phyloP scores from a whole-genome alignment of 2,888 invertebrate genomes.

The Tubulanus polymorphus region DNA sequence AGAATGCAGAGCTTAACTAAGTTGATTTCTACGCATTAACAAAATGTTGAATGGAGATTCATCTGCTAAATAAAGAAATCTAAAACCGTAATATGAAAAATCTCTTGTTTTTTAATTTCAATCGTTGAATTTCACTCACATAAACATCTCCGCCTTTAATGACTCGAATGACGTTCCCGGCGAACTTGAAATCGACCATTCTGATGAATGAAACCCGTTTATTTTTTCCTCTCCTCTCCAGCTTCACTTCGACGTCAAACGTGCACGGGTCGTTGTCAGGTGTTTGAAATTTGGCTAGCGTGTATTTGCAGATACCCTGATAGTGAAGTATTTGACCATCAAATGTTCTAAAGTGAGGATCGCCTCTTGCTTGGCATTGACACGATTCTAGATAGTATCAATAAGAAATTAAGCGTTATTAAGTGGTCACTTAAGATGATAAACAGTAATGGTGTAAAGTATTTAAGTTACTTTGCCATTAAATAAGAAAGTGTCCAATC shows the following conservation, averaged over 20 bases:
- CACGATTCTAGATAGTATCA: constrained; percentile 12
- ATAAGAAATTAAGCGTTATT: too few relatives aligned
- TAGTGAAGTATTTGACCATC: constrained; percentile 27
- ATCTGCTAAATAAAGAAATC: too few relatives aligned
- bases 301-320: constrained; percentile 33
- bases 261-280: constrained; percentile 6
- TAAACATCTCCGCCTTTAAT: constrained; percentile 10
- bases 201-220: constrained; percentile 9
- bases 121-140: too few relatives aligned
- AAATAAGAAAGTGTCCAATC: too few relatives aligned
- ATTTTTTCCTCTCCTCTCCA: constrained; percentile 7
- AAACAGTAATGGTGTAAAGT: too few relatives aligned
- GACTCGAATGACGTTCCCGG: background rate
- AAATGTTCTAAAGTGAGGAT: constrained; percentile 37
- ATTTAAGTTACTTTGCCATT: too few relatives aligned
- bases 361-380: constrained; percentile 22
- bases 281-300: constrained; percentile 24
- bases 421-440: too few relatives aligned
- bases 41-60: too few relatives aligned
- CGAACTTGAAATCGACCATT: constrained; percentile 8
- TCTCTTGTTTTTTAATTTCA: too few relatives aligned
- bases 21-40: too few relatives aligned
- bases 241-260: constrained; percentile 13
- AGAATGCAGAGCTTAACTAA: too few relatives aligned
- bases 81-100: too few relatives aligned